These are phyloP conservation scores for Astyanax mexicanus DNA, from an alignment of 2,797 vertebrate species.

Conservation along the genomic window DNA sequence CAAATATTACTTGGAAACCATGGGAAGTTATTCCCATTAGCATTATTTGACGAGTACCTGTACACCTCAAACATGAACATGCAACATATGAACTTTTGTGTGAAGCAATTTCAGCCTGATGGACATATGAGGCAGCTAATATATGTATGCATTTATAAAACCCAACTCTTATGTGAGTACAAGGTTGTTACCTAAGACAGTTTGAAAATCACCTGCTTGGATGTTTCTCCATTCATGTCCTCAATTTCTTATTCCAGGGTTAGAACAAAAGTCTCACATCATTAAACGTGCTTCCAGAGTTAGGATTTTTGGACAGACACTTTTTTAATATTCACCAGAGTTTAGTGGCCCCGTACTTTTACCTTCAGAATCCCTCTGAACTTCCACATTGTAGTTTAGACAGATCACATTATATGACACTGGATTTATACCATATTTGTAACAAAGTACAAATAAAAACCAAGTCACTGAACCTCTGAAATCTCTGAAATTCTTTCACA, in stretches of 20 bases:
- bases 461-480: slow-evolving; percentile 10
- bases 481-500: no score
- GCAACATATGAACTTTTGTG: not conserved
- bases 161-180: slow-evolving; percentile 1
- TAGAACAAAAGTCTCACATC: not conserved
- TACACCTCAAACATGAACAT: slow-evolving; percentile 6
- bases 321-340: not conserved
- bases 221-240: not conserved
- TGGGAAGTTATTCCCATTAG: no score
- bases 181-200: not conserved
- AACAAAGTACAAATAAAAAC: not conserved
- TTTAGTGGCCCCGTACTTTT: not conserved
- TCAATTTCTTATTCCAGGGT: not conserved
- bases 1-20: not conserved
- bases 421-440: slow-evolving; percentile 1
- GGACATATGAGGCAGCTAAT: not conserved
- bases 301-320: not conserved
- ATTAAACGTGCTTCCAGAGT: slow-evolving; percentile 5
- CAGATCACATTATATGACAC: not conserved
- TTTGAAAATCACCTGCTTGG: not conserved
- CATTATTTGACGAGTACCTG: not conserved
- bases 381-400: not conserved
- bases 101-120: not conserved
- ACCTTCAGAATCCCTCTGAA: slow-evolving; percentile 1
- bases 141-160: not conserved